Evolutionary conservation across 1,140 invertebrate genomes (phyloP), one percentile per base, ranked within the genome.

Genomic region (Choristoneura fumiferana): DNA sequence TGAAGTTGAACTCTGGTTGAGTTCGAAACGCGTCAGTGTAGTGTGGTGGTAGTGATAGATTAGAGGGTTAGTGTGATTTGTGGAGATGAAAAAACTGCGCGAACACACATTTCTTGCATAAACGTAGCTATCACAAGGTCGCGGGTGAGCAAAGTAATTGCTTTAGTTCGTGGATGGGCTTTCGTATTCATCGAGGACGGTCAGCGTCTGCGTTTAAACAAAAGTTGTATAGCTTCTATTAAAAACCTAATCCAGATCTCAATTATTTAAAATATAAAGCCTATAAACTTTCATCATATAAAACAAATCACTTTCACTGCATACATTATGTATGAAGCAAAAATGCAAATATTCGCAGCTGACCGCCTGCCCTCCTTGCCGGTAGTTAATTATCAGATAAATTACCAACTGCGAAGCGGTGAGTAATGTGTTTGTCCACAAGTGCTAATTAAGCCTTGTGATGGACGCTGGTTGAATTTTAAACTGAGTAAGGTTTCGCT

Each of bases 341-440:
- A 45, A 45, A 45, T 45, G 40, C 40, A 45, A 45, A 45, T 45
- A 45, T 45, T 45, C 40, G 40, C 40, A 29, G 40, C 15, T 45
- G 40, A 22, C 40, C 40, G 40, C n/a, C 40, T 45, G 40, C 40
- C 40, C 40, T 10, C 14, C 9, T 45, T 45, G 5, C 40, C 14
- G 14, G 17, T 15, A 45, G n/a, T 45, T 45, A 45, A 45, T 45
- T 45, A 45, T 17, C 9, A 8, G 17, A 37, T 37, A 12, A 37
- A 37, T 45, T 45, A 18, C 40, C 15, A 1, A 39, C 39, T 14
- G 39, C 37, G 14, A 13, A 15, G 38, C n/a, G 14, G 38, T 22
- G 40, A 45, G 40, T 45, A 45, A 45, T 45, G 38, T 0, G 40
- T 45, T 45, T 45, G 40, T 45, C 17, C 40, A 45, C 40, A 45